Evolutionary conservation across 1,140 invertebrate species (phyloP), one percentile per base, ranked within the genome.

Genomic region (Megalonaias nervosa): DNA sequence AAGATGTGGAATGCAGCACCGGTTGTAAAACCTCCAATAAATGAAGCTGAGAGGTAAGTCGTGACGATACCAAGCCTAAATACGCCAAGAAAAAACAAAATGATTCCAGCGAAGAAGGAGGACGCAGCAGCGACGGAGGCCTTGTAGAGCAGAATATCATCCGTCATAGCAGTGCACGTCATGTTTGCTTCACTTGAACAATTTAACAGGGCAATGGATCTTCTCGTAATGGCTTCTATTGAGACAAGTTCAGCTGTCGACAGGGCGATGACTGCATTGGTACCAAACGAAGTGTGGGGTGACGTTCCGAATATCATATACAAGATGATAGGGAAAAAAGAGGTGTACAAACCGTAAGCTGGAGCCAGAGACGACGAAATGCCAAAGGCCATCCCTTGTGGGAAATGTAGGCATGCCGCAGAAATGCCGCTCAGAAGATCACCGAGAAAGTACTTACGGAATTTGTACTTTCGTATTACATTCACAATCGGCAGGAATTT

Each of bases 11-110:
- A 90, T 0, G 96, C 95, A 6, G 96, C 95, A 1, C 94, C 96
- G 0, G 96, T 97, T 2, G 96, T 97, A 87, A 98, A 97, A 2
- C 96, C 96, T 81, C 94, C 96, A 1, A 98, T 94, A 74, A 98
- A 91, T 5, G 95, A 94, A 85, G 97, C 96, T 4, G 95, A 96
- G 16, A 98, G 92, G 57, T 97, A 92, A 1, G 95, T 93, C 19
- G 95, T 94, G 68, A 98, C 91, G n/a, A 94, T 93, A 13, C 97
- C 97, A 71, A 98, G 90, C 31, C 95, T 92, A 17, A 97, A 92
- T 66, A 95, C 85, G 83, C 94, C 95, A 94, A 97, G 96, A 15
- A 92, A 76, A 2, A 96, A 38, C 31, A 79, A 62, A 67, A 83
- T 66, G 6, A 67, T 62, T 12, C 82, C 82, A 67, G 38, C 65